Base-by-base conservation (phyloP, 2,797 vertebrate genomes). In the Periophthalmus magnuspinnatus region DNA sequence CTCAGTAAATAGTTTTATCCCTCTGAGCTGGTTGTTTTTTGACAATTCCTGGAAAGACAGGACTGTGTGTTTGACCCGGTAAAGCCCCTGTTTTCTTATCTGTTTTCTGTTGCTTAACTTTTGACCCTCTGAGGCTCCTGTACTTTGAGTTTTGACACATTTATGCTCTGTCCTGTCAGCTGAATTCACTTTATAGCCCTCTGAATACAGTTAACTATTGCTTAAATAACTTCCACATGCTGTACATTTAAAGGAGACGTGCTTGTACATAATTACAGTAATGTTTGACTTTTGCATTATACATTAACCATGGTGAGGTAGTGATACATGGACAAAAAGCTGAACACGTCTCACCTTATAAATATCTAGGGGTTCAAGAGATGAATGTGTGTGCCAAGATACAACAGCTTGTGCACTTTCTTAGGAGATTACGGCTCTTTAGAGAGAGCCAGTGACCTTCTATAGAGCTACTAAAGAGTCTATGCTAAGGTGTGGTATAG, bases 61-160 rank as follows among this genome's bases (percentile, higher is more conserved):
- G 4, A 1, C 7, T 28, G 14, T 57, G 55, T 11, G 16, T 32
- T 57, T 58, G 56, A 58, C 28, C 56, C 24, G 32, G 24, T 6
- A 24, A 7, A 8, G 21, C 16, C 28, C 24, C 28, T 57, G 24
- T 7, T 8, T 28, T 58, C 56, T 32, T 58, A 58, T 58, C 56
- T 56, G 28, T 5, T 58, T 16, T 5, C 56, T 17, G 21, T 17
- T 14, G 13, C 56, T 58, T n/a, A 65, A 54, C 16, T 48, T 60
- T 22, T 34, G 16, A 22, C 11, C 34, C 72, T 70, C 17, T 21
- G 28, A 60, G 58, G 58, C 58, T 60, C 32, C 58, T 34, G 32
- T 60, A 60, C 17, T 36, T n/a, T 38, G 33, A 60, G 33, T 60
- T 34, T 59, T 16, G 57, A 59, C 54, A 56, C 22, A 13, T 56